A percentile compares a stretch with the other conserved stretches of the same genome.
phyloP scores from a whole-genome alignment of 2,113 vertebrate genomes.

The Mesoclemmys tuberculata region DNA sequence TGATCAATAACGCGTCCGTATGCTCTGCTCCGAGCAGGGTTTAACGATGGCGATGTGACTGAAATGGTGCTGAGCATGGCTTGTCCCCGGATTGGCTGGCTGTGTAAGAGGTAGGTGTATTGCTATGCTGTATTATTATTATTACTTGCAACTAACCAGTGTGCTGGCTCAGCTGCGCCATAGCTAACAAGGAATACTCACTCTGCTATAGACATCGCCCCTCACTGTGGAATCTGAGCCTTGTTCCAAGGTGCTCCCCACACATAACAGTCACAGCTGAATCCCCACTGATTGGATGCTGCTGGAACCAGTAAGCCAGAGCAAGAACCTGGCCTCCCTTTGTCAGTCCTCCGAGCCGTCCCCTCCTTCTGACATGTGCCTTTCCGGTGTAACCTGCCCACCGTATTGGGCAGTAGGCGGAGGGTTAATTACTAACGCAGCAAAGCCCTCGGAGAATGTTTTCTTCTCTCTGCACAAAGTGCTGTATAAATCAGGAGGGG shows the following conservation, averaged over 20 bases:
- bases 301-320: neutral
- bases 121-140: neutral
- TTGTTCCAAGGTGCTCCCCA: neutral
- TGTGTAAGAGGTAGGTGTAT: rapidly evolving
- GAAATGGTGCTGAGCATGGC: neutral
- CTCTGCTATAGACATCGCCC: neutral
- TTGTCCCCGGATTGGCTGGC: rapidly evolving
- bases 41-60: neutral
- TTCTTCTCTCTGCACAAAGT: neutral
- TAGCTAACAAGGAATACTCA: neutral
- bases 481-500: slow-evolving; percentile 47
- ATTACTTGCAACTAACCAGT: rapidly evolving
- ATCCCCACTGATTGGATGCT: neutral
- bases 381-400: neutral
- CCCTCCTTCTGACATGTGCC: neutral
- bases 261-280: neutral
- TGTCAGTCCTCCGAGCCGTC: neutral
- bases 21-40: neutral
- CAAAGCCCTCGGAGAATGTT: neutral
- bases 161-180: rapidly evolving
- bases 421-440: neutral
- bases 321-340: neutral
- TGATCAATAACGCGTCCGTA: neutral
- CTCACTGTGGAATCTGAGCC: neutral
- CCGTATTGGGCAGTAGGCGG: neutral